These are phyloP conservation scores for Tiliacea citrago DNA, from an alignment of 2,888 invertebrate genomes.

Conservation along the genomic window DNA sequence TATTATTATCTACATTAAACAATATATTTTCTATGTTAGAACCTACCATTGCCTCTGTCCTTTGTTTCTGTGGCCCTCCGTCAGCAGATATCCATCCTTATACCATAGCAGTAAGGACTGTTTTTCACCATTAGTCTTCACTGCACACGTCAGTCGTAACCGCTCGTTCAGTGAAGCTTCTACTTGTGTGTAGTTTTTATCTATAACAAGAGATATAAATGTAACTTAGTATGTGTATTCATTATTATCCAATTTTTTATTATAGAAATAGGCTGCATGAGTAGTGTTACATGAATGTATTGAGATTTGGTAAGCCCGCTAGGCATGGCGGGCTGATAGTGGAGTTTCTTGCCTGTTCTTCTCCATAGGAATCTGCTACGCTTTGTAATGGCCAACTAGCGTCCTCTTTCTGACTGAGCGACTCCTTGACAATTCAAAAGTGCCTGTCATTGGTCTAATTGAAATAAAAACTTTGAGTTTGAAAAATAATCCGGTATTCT, in stretches of 20 bases:
- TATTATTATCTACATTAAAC: neutral
- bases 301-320: no score
- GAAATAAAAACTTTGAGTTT: no score
- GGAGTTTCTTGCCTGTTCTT: no score
- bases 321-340: no score
- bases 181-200: slow-evolving; percentile 77
- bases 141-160: slow-evolving; percentile 82
- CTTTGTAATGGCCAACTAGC: no score
- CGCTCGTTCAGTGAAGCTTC: slow-evolving; percentile 82
- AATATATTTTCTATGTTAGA: neutral
- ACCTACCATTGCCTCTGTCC: slow-evolving; percentile 81
- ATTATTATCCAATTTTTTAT: neutral
- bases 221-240: neutral
- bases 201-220: slow-evolving; percentile 72
- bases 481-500: no score
- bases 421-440: no score
- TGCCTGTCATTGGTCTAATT: no score
- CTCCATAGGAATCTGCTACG: no score
- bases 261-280: neutral
- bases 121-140: slow-evolving; percentile 72
- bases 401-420: no score
- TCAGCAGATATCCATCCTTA: slow-evolving; percentile 79
- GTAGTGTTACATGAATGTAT: neutral
- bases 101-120: slow-evolving; percentile 80
- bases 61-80: slow-evolving; percentile 73